Evolutionary conservation across 2,113 vertebrate genomes (phyloP).

Genomic region (Ellobius talpinus): DNA sequence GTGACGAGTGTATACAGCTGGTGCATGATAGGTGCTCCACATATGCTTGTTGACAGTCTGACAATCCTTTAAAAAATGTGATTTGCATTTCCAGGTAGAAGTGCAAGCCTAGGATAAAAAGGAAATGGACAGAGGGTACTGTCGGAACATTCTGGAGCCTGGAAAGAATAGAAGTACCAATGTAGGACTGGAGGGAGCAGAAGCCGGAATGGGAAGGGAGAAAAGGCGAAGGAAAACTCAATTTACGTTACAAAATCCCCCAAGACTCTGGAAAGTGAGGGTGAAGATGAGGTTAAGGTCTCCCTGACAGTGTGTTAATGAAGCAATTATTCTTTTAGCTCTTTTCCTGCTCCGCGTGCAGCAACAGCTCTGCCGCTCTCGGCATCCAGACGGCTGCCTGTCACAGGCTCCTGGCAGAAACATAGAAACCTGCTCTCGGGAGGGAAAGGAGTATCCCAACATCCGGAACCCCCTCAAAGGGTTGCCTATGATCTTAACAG

Average conservation of each 20-base stretch:
- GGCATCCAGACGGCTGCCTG: constrained; percentile 41
- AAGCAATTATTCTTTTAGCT: constrained; percentile 72
- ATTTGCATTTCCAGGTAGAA: constrained; percentile 44
- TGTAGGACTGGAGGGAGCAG: background rate
- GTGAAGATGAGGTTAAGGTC: constrained; percentile 65
- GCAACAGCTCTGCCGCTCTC: constrained; percentile 51
- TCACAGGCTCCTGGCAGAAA: constrained; percentile 54
- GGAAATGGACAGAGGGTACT: background rate
- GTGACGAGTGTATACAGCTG: constrained; percentile 13
- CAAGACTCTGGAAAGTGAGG: constrained; percentile 57
- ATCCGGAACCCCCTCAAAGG: constrained; percentile 14
- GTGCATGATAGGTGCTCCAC: constrained; percentile 14
- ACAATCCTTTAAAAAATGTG: constrained; percentile 55
- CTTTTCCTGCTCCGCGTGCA: background rate
- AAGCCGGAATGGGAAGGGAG: background rate
- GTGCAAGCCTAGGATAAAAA: constrained; percentile 30
- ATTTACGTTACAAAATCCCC: constrained; percentile 63
- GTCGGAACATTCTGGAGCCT: background rate
- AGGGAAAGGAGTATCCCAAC: background rate
- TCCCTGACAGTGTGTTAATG: constrained; percentile 66
- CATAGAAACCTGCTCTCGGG: constrained; percentile 22
- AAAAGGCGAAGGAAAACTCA: constrained; percentile 54
- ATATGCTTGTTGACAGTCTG: constrained; percentile 19
- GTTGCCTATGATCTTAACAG: background rate
- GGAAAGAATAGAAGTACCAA: background rate